Base-by-base conservation (phyloP, 2,113 vertebrate species). In the human region DNA sequence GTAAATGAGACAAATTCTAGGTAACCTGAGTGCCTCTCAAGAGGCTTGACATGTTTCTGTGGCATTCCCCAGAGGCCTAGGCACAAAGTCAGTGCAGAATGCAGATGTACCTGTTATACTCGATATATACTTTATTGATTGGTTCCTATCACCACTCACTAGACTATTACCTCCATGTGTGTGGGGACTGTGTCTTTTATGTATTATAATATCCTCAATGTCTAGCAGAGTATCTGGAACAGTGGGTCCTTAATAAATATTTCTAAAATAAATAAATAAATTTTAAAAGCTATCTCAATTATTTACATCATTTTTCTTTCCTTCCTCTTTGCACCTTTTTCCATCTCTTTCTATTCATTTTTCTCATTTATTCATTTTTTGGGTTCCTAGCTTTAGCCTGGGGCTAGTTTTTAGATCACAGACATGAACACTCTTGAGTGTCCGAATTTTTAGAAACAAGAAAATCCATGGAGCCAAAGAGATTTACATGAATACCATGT, bases 241-340 rank as follows among this genome's bases (percentile, higher is more conserved):
- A 82, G 22, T n/a, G 3, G 13, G 0, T 3, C 8, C 14, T 76
- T 22, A 50, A 48, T 86, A 95, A 73, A 79, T 27, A 90, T 38
- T 43, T 81, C 22, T 18, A 87, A 89, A 72, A 61, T 22, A 7
- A 92, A 32, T 38, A 27, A 68, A 59, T 64, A 7, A 84, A 57
- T 16, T 85, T 90, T 35, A 75, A 70, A 61, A 92, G 23, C n/a
- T 79, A 38, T 95, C 52, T 59, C 48, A 66, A 70, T 25, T 95
- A 95, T 94, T 43, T 93, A 86, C 40, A 93, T 16, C 35, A 75
- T 8, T 96, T 87, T 84, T 94, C 5, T 66, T 97, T 97, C 81
- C 55, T 89, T 66, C 10, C 8, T 73, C 35, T 84, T 88, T 8
- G 0, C 7, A 52, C 90, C 80, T 18, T 66, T 91, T 22, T 23